A percentile compares a stretch with the other conserved stretches of the same genome.
These are phyloP conservation scores for Saturnia pavonia DNA, from an alignment of 2,888 invertebrate genomes.

Conservation along the genomic window DNA sequence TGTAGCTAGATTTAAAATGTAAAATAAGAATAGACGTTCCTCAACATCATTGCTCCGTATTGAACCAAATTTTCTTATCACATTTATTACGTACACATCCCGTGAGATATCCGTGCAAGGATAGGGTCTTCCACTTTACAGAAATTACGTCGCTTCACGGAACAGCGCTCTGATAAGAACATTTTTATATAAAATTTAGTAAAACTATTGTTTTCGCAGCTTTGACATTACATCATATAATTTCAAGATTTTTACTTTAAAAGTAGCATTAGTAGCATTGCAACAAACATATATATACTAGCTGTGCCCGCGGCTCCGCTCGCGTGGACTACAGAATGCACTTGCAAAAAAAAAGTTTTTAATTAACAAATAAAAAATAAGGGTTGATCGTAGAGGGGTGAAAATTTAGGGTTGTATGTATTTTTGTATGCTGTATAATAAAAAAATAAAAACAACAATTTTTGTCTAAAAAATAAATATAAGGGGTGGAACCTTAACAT, in stretches of 20 bases:
- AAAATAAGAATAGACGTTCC: conserved; percentile 5
- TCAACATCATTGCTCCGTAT: conserved; percentile 8
- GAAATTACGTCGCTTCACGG: conserved; percentile 29
- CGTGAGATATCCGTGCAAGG: conserved; percentile 27
- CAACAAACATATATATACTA: too few relatives aligned
- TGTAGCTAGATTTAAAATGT: neutral
- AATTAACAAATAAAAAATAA: too few relatives aligned
- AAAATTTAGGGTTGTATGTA: too few relatives aligned
- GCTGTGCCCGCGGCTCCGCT: too few relatives aligned
- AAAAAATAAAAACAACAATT: too few relatives aligned
- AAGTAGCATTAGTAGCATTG: neutral
- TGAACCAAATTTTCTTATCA: conserved; percentile 26
- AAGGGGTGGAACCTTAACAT: too few relatives aligned
- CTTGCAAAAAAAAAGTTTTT: too few relatives aligned
- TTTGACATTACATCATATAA: neutral
- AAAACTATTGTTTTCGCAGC: conserved; percentile 2
- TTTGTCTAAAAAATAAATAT: too few relatives aligned
- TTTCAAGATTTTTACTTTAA: neutral
- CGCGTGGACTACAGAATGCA: too few relatives aligned
- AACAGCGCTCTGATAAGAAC: conserved; percentile 15
- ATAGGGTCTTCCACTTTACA: conserved; percentile 27
- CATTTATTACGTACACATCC: conserved; percentile 32
- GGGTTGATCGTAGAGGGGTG: too few relatives aligned
- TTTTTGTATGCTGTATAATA: too few relatives aligned
- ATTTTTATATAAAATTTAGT: conserved; percentile 21